Percentiles rank a stretch among this genome's conserved stretches.
phyloP scores from a whole-genome alignment of 2,888 invertebrate genomes.

The Glomeris marginata region DNA sequence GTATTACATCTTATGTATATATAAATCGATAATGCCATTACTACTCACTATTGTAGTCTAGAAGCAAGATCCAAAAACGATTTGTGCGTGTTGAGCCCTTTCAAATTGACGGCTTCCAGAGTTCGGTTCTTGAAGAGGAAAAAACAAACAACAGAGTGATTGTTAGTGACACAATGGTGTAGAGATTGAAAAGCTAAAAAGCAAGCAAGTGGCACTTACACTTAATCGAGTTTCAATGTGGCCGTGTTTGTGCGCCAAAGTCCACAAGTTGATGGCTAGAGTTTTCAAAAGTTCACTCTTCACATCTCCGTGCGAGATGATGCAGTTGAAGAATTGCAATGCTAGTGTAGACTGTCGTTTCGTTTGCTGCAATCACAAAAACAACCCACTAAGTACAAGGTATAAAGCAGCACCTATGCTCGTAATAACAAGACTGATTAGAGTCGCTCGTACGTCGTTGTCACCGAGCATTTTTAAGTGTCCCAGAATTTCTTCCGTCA shows the following conservation, averaged over 20 bases:
- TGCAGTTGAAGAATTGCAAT: slow-evolving; percentile 40
- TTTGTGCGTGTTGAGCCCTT: background rate
- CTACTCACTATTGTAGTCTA: too few relatives aligned
- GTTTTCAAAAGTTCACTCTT: slow-evolving; percentile 38
- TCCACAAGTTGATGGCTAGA: slow-evolving; percentile 68
- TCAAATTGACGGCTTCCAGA: slow-evolving; percentile 1
- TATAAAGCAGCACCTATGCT: slow-evolving; percentile 33
- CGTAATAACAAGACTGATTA: background rate
- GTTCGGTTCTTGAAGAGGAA: slow-evolving; percentile 1
- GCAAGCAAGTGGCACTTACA: slow-evolving; percentile 26
- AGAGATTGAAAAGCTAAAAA: background rate
- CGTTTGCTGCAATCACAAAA: slow-evolving; percentile 20
- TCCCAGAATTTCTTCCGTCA: slow-evolving; percentile 58
- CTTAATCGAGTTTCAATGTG: slow-evolving; percentile 39
- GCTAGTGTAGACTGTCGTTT: slow-evolving; percentile 45
- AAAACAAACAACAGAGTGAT: background rate
- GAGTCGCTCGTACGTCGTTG: slow-evolving; percentile 26
- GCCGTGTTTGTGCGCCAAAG: slow-evolving; percentile 51
- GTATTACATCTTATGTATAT: too few relatives aligned
- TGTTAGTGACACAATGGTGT: background rate
- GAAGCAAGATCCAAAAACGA: too few relatives aligned
- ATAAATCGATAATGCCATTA: too few relatives aligned
- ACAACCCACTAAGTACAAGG: slow-evolving; percentile 1
- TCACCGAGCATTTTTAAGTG: slow-evolving; percentile 52
- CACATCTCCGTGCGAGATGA: slow-evolving; percentile 30